Evolutionary conservation across 2,888 invertebrate species (phyloP).

Genomic region (Synanthedon myopaeformis): DNA sequence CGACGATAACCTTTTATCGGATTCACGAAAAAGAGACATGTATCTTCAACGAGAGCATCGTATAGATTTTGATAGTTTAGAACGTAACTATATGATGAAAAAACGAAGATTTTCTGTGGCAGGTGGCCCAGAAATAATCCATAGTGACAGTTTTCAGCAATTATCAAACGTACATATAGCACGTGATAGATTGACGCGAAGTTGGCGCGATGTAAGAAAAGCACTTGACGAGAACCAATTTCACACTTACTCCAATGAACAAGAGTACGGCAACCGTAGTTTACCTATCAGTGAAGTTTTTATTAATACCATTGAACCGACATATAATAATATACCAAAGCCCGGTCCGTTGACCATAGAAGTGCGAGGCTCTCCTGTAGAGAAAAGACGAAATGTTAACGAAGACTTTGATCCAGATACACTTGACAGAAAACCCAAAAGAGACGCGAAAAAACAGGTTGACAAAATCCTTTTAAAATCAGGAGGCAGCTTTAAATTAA

Average conservation of each 20-base stretch:
- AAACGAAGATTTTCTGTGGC: slow-evolving; percentile 52
- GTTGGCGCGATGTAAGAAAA: slow-evolving; percentile 53
- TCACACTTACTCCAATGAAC: slow-evolving; percentile 38
- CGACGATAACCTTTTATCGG: slow-evolving; percentile 40
- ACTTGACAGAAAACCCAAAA: slow-evolving; percentile 78
- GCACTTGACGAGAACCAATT: slow-evolving; percentile 22
- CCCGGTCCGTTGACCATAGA: slow-evolving; percentile 86
- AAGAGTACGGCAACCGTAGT: slow-evolving; percentile 38
- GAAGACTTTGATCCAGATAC: slow-evolving; percentile 89
- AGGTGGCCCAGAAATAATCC: slow-evolving; percentile 52
- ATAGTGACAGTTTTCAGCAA: slow-evolving; percentile 28
- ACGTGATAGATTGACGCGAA: slow-evolving; percentile 41
- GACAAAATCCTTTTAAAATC: slow-evolving; percentile 73
- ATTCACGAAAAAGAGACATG: slow-evolving; percentile 28
- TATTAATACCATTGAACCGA: slow-evolving; percentile 69
- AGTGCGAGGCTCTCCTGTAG: slow-evolving; percentile 80
- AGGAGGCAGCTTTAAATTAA: slow-evolving; percentile 79
- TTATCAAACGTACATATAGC: slow-evolving; percentile 27
- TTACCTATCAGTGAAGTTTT: slow-evolving; percentile 76
- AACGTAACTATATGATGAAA: slow-evolving; percentile 31
- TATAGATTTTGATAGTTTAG: slow-evolving; percentile 51
- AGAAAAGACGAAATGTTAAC: slow-evolving; percentile 74
- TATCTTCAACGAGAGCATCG: slow-evolving; percentile 24
- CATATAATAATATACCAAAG: slow-evolving; percentile 68
- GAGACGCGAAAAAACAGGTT: slow-evolving; percentile 46